Percentiles rank a stretch among this genome's conserved stretches.
phyloP scores from a whole-genome alignment of 1,140 invertebrate genomes.

The Euschistus heros region DNA sequence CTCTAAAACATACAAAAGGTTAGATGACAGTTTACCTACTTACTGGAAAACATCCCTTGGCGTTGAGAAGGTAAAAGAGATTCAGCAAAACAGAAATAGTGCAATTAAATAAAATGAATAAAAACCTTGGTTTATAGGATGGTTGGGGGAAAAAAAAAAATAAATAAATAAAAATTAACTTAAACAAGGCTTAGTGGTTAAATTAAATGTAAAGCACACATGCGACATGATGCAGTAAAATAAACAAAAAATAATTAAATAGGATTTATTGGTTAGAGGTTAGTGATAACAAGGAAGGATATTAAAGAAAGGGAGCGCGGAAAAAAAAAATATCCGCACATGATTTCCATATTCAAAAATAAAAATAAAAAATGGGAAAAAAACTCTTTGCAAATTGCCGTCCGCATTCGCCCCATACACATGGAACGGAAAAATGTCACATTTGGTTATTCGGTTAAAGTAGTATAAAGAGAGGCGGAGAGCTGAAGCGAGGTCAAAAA shows the following conservation, averaged over 20 bases:
- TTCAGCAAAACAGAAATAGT: conserved; percentile 57
- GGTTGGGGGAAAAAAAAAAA: conserved; percentile 27
- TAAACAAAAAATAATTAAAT: conserved; percentile 41
- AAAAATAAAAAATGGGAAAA: conserved; percentile 16
- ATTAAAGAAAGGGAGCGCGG: conserved; percentile 19
- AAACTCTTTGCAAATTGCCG: conserved; percentile 3
- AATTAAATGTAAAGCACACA: conserved; percentile 39
- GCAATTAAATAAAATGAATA: conserved; percentile 49
- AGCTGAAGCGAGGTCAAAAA: conserved; percentile 22
- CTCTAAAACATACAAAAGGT: conserved; percentile 13
- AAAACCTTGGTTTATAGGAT: conserved; percentile 20
- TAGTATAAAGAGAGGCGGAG: conserved; percentile 13
- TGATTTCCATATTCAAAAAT: conserved; percentile 22
- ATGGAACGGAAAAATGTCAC: conserved; percentile 55
- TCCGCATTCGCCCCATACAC: conserved; percentile 48
- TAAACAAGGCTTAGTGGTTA: conserved; percentile 39
- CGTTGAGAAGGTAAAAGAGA: conserved; percentile 40
- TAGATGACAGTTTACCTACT: conserved; percentile 44
- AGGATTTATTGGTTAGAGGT: not conserved
- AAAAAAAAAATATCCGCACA: conserved; percentile 22
- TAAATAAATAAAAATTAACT: conserved; percentile 50
- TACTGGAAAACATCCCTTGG: conserved; percentile 71
- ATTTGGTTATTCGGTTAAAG: conserved; percentile 16
- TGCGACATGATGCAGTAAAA: conserved; percentile 28
- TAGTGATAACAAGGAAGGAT: not conserved